Base-by-base conservation (phyloP, 2,113 vertebrate genomes). In the Atrichornis clamosus region DNA sequence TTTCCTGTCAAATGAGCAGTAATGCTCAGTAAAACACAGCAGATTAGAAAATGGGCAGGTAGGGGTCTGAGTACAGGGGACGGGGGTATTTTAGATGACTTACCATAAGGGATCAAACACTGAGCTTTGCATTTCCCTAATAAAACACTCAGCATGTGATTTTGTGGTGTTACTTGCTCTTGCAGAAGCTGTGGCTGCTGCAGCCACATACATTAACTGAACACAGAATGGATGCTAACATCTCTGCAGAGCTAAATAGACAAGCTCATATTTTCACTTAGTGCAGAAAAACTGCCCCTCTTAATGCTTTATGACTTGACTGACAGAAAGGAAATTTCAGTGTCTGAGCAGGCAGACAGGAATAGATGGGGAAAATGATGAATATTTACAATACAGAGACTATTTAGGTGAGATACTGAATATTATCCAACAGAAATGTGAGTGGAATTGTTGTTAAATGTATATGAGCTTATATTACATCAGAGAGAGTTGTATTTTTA, bases 261-360 rank as follows among this genome's bases (percentile, higher is more conserved):
- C 63, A 80, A 73, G 78, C 72, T 86, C 64, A 21, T 96, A 87
- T 94, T 94, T 96, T 87, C 70, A 78, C 50, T 92, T 81, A 62
- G 68, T 52, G 75, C 58, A 90, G 88, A 91, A 93, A 94, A 96
- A 90, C 60, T 81, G 85, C 59, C 85, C 76, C 64, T 84, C 75
- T 80, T 81, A 78, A 88, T 68, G 85, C 79, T 93, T 95, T 90
- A 88, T 56, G 56, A 80, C 56, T 68, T 88, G 87, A 88, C 59
- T 88, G 90, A 74, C 92, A 86, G 82, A 74, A 92, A 75, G 89
- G 93, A 90, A 87, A 95, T 94, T 75, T 92, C 76, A 56, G 44
- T 80, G 27, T 46, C 82, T 74, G 39, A 63, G 85, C 52, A 70
- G 47, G 80, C 39, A 85, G 59, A 67, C 83, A 92, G 79, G 42